Percentiles rank a stretch among this genome's conserved stretches.
Conservation (phyloP, 2,888 invertebrate species). For the Conus canariensis region DNA sequence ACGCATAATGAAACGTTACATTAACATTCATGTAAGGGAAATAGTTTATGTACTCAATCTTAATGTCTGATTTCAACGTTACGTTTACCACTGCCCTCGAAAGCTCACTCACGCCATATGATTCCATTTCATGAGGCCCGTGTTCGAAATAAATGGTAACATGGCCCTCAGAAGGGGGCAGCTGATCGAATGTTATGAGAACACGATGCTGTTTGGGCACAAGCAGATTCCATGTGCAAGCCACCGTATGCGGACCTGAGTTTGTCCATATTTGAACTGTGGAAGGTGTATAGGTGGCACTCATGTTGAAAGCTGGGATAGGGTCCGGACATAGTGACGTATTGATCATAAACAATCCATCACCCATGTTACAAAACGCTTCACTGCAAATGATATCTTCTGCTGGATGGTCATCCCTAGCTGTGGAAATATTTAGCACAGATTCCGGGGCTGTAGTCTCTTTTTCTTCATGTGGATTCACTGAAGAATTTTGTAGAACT, state of each 20-base stretch:
- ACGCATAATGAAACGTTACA: neutral
- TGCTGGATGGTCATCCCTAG: too few relatives aligned
- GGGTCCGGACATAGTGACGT: neutral
- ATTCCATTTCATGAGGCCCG: neutral
- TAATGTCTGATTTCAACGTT: neutral
- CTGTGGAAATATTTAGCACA: neutral
- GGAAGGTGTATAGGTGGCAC: neutral
- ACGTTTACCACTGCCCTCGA: neutral
- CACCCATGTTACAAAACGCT: neutral
- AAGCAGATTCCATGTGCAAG: neutral
- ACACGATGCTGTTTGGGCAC: neutral
- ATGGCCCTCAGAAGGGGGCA: neutral
- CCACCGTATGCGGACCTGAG: neutral
- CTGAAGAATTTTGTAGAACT: neutral
- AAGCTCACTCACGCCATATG: neutral
- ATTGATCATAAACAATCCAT: neutral
- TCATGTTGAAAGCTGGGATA: neutral
- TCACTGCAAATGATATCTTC: neutral
- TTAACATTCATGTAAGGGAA: neutral
- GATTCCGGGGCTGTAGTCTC: neutral
- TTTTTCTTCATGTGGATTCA: neutral
- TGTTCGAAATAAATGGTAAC: neutral
- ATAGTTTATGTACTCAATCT: neutral
- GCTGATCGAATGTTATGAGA: neutral
- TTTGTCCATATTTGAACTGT: neutral